Evolutionary conservation across 2,797 vertebrate species (phyloP).

Genomic region (Lacerta viridis): DNA sequence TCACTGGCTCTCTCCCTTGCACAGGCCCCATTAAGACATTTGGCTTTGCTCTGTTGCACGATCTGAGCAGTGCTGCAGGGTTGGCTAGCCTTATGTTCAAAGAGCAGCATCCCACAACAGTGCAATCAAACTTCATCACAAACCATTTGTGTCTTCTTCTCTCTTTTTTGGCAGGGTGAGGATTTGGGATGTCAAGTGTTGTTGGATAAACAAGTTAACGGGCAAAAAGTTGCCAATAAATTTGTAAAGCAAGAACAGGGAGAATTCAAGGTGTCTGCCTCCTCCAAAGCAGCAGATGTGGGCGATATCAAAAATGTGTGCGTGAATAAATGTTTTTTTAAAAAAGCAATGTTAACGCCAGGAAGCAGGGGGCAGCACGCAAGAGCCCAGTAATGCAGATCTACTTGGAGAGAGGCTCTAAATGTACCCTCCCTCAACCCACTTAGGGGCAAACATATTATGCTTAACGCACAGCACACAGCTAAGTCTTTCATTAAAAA

Average conservation of each 20-base stretch:
- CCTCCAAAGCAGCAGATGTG: background rate
- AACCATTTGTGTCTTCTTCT: no score
- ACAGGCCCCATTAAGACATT: no score
- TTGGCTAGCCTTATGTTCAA: background rate
- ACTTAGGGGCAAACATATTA: background rate
- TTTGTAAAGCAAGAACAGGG: background rate
- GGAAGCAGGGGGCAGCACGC: no score
- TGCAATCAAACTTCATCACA: background rate
- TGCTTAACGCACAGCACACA: no score
- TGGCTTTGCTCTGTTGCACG: background rate
- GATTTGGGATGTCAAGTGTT: background rate
- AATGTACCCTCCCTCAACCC: no score
- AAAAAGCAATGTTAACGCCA: background rate
- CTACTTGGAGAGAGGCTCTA: no score
- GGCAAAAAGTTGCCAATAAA: background rate
- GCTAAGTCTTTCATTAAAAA: no score
- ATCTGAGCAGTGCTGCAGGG: background rate
- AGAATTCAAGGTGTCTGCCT: background rate
- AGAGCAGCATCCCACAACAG: background rate
- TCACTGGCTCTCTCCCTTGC: no score
- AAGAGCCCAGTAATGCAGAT: background rate
- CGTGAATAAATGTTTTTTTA: background rate
- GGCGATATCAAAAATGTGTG: background rate
- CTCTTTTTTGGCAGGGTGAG: background rate
- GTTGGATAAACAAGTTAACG: background rate